Conservation (phyloP, 2,113 vertebrate species). For the Mastomys coucha region DNA sequence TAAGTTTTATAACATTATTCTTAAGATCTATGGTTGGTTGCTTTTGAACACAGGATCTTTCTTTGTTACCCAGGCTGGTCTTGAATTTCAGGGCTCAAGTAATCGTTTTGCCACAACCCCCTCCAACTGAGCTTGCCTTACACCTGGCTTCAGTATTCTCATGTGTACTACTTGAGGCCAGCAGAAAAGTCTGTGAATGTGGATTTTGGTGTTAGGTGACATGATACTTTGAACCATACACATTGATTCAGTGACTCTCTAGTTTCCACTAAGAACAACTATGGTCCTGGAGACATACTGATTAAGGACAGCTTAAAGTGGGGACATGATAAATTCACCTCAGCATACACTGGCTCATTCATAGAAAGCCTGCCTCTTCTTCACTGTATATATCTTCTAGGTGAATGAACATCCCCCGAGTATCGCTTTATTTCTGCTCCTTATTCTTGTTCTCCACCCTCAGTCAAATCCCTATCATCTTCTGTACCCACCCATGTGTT, state of each 20-base stretch:
- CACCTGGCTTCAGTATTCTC: background rate
- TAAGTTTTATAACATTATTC: background rate
- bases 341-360: background rate
- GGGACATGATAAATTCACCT: background rate
- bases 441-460: background rate
- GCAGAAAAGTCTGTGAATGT: background rate
- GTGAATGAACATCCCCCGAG: slow-evolving; percentile 26
- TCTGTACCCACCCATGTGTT: slow-evolving; percentile 62
- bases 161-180: background rate
- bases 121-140: background rate
- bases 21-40: background rate
- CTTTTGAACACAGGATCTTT: background rate
- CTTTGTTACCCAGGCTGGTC: background rate
- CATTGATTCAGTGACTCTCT: background rate
- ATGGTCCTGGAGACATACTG: background rate
- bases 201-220: background rate
- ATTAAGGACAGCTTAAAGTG: background rate
- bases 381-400: background rate
- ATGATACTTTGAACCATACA: background rate
- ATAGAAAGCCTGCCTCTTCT: background rate
- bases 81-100: background rate
- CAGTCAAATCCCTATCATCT: background rate
- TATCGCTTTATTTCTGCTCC: background rate
- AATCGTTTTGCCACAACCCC: background rate
- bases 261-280: background rate